A percentile compares a stretch with the other conserved stretches of the same genome.
Evolutionary conservation across 2,888 invertebrate species (phyloP).

Genomic region (Andrena flavipes): DNA sequence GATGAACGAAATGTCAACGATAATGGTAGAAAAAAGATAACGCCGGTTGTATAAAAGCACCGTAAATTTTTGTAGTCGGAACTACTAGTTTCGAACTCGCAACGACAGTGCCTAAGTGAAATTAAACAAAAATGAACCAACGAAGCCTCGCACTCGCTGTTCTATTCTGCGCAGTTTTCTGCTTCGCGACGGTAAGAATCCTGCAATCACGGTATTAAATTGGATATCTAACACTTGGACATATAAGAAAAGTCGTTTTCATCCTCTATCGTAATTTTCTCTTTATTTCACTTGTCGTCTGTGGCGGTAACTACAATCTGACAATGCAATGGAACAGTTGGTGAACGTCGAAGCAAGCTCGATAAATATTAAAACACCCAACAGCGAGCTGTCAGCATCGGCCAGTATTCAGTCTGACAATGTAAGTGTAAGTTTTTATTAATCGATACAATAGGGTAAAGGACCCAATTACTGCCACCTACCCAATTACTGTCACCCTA

Average conservation of each 20-base stretch:
- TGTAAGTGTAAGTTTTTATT: too few species aligned
- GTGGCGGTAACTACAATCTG: neutral
- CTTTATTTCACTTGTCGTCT: neutral
- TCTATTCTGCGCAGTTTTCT: neutral
- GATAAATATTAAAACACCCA: too few species aligned
- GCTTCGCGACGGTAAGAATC: conserved; percentile 8
- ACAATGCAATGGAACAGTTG: neutral
- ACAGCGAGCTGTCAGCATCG: too few species aligned
- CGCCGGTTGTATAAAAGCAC: conserved; percentile 4
- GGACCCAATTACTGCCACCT: too few species aligned
- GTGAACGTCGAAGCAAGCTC: neutral
- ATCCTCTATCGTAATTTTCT: neutral
- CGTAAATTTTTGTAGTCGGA: neutral
- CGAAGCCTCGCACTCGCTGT: neutral
- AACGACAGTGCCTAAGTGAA: neutral
- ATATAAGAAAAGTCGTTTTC: neutral
- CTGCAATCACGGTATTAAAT: neutral
- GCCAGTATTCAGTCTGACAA: too few species aligned
- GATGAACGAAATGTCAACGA: neutral
- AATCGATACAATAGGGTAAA: too few species aligned
- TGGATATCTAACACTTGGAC: neutral
- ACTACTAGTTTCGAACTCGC: neutral
- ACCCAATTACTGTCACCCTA: too few species aligned
- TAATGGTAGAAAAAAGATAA: neutral
- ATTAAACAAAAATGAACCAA: neutral